Percentiles rank a stretch among this genome's conserved stretches.
phyloP scores from a whole-genome alignment of 2,888 invertebrate species.

The Megastigmus dorsalis region DNA sequence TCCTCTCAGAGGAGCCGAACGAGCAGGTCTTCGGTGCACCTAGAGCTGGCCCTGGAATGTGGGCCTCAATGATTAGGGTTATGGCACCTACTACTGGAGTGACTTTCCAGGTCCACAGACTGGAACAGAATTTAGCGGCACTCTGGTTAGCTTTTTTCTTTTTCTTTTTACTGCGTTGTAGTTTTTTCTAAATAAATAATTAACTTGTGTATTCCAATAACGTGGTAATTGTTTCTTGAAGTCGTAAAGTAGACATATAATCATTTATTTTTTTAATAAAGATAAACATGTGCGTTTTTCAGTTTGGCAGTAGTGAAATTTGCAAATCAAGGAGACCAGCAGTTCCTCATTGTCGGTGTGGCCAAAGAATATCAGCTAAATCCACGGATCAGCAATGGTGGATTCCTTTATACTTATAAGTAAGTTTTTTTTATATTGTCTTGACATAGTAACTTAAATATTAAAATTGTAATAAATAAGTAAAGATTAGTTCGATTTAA shows the following conservation, averaged over 20 bases:
- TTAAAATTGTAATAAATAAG: too few relatives aligned
- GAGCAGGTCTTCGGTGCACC: constrained; percentile 97
- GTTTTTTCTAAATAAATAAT: too few relatives aligned
- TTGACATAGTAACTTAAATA: constrained; percentile 11
- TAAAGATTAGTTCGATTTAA: background rate
- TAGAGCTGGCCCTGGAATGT: constrained; percentile 95
- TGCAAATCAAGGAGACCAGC: constrained; percentile 78
- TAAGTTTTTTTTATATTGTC: constrained; percentile 63
- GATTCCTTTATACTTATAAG: constrained; percentile 92
- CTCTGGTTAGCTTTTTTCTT: constrained; percentile 80
- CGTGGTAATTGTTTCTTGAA: too few relatives aligned
- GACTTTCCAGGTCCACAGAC: constrained; percentile 85
- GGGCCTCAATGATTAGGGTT: constrained; percentile 94
- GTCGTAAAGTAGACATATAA: too few relatives aligned
- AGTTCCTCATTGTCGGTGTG: constrained; percentile 86
- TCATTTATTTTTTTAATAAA: too few relatives aligned
- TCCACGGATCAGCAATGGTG: constrained; percentile 88
- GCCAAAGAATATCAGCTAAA: constrained; percentile 93
- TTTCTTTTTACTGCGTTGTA: too few relatives aligned
- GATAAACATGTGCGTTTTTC: too few relatives aligned
- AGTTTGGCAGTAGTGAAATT: constrained; percentile 89
- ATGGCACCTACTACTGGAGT: constrained; percentile 89
- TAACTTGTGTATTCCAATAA: too few relatives aligned
- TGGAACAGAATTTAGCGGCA: constrained; percentile 98
- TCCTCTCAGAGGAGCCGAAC: constrained; percentile 94